Conservation (phyloP, 1,140 invertebrate species). For the Bradynema listronoti region DNA sequence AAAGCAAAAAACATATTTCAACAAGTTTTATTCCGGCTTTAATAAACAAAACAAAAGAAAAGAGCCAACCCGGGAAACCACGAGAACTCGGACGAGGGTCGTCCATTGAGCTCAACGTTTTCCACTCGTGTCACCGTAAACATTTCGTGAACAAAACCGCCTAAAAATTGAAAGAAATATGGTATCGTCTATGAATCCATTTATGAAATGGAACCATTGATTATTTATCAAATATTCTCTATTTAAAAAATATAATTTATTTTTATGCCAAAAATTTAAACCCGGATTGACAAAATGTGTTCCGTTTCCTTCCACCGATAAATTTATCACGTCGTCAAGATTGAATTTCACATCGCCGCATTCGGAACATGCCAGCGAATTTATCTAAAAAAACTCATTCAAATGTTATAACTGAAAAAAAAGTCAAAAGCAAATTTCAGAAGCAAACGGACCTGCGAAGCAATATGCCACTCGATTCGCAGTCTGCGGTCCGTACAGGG, state of each 20-base stretch:
- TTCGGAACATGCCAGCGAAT: background rate
- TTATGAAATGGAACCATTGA: too few species aligned
- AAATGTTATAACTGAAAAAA: background rate
- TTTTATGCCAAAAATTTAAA: background rate
- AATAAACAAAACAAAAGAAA: background rate
- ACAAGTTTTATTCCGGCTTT: background rate
- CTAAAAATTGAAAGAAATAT: constrained; percentile 1
- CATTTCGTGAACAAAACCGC: constrained; percentile 17
- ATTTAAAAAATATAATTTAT: too few species aligned
- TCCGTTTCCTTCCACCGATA: constrained; percentile 17
- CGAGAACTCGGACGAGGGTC: constrained; percentile 7
- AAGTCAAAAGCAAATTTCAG: background rate
- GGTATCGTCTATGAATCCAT: too few species aligned
- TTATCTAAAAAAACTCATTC: constrained; percentile 13
- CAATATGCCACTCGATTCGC: constrained; percentile 15
- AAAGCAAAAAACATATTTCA: background rate
- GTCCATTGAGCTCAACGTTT: background rate
- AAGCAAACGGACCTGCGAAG: constrained; percentile 7
- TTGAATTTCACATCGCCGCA: constrained; percentile 14
- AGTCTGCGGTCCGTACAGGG: constrained; percentile 10
- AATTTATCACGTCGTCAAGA: constrained; percentile 15
- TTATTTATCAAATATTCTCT: too few species aligned
- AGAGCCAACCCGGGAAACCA: constrained; percentile 17
- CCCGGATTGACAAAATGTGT: constrained; percentile 24
- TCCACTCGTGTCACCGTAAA: constrained; percentile 6